Percentiles rank a stretch among this genome's conserved stretches.
These are phyloP conservation scores for Thaumetopoea pityocampa DNA, from an alignment of 1,140 invertebrate species.

Conservation along the genomic window DNA sequence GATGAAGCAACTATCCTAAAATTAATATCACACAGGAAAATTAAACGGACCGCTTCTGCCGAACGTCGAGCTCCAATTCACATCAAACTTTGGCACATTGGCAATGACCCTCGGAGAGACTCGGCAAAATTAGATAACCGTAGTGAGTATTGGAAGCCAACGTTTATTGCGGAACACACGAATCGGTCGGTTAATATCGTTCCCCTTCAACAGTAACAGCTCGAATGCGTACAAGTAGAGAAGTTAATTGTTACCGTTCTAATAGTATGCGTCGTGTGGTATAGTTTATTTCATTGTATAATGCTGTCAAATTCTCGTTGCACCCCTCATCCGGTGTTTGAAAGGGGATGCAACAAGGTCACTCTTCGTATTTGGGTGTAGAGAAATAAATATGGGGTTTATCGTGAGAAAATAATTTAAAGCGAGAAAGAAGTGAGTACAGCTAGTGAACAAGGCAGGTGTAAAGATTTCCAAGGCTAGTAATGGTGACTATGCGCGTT, in stretches of 20 bases:
- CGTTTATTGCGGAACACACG: slow-evolving; percentile 13
- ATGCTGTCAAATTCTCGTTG: slow-evolving; percentile 27
- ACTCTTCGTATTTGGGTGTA: too few relatives aligned
- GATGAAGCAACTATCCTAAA: slow-evolving; percentile 46
- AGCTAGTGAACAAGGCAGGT: too few relatives aligned
- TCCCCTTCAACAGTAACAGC: slow-evolving; percentile 28
- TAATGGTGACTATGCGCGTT: too few relatives aligned
- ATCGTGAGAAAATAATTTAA: slow-evolving; percentile 27
- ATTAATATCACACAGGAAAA: slow-evolving; percentile 51
- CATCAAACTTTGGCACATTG: slow-evolving; percentile 38
- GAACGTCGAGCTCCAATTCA: slow-evolving; percentile 18
- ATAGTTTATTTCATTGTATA: slow-evolving; percentile 25
- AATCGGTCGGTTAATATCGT: slow-evolving; percentile 30
- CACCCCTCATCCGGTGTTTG: slow-evolving; percentile 27
- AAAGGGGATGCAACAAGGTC: slow-evolving; percentile 35
- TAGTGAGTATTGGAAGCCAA: not conserved
- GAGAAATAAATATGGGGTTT: too few relatives aligned
- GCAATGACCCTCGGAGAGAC: slow-evolving; percentile 21
- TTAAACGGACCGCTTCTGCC: slow-evolving; percentile 32
- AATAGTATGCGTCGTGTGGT: slow-evolving; percentile 10
- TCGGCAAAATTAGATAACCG: slow-evolving; percentile 18
- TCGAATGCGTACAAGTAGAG: slow-evolving; percentile 31
- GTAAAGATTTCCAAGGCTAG: too few relatives aligned
- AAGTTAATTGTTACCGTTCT: slow-evolving; percentile 28
- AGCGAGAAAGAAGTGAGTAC: too few relatives aligned